phyloP scores from a whole-genome alignment of 2,888 invertebrate genomes.

The Ctena decussata region DNA sequence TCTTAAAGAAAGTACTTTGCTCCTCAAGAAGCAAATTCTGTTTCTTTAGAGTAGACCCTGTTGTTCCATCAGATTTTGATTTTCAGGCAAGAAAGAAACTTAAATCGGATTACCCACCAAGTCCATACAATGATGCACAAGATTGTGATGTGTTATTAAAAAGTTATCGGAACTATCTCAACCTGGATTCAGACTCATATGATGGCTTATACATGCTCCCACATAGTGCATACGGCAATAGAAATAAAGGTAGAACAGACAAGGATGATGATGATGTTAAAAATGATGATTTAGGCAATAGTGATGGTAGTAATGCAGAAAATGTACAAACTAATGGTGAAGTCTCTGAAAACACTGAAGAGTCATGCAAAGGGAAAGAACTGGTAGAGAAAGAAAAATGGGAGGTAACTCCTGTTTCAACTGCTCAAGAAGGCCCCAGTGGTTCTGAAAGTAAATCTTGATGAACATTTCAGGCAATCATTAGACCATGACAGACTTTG shows the following conservation, averaged over 20 bases:
- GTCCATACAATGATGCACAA: constrained; percentile 92
- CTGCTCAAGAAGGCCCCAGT: background rate
- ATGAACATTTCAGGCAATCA: too few species aligned
- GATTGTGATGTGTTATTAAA: constrained; percentile 93
- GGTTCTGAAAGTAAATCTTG: background rate
- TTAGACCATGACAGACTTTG: background rate
- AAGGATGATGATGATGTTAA: background rate
- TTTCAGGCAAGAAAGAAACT: constrained; percentile 93
- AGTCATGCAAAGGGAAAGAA: background rate
- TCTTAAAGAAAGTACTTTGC: too few species aligned
- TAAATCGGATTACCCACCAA: constrained; percentile 94
- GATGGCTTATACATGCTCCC: constrained; percentile 79
- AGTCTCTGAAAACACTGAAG: background rate
- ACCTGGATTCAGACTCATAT: constrained; percentile 66
- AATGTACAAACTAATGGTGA: background rate
- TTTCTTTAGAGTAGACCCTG: too few species aligned
- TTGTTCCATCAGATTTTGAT: too few species aligned
- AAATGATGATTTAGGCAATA: background rate
- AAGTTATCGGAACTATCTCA: constrained; percentile 90
- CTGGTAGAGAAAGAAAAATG: background rate
- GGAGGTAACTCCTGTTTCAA: background rate
- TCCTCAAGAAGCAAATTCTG: too few species aligned
- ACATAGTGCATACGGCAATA: constrained; percentile 77
- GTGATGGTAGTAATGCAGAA: background rate
- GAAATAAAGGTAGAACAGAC: constrained; percentile 30